Conservation (phyloP, 2,113 vertebrate genomes). For the Caranx melampygus region DNA sequence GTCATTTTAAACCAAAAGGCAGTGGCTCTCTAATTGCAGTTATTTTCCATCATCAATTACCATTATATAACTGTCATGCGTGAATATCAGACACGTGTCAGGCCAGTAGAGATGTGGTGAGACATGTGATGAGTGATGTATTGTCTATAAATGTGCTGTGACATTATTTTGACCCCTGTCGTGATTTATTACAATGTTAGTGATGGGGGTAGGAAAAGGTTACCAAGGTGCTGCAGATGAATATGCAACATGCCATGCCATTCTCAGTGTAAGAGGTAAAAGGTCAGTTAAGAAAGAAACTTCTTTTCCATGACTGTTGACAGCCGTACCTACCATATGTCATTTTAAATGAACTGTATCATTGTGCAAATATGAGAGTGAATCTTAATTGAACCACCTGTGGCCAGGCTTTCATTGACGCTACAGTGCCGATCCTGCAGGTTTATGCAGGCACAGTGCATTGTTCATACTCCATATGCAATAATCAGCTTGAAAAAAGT, state of each 20-base stretch:
- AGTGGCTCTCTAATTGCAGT: neutral
- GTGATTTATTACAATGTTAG: slow-evolving; percentile 36
- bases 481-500: too few species aligned
- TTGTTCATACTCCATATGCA: too few species aligned
- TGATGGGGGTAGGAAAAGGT: slow-evolving; percentile 22
- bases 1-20: neutral
- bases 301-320: slow-evolving; percentile 26
- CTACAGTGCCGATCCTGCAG: neutral
- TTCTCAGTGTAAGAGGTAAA: neutral
- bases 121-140: neutral
- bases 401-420: neutral
- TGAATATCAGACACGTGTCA: slow-evolving; percentile 13
- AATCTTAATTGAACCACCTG: neutral
- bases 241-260: slow-evolving; percentile 37
- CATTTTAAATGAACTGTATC: neutral
- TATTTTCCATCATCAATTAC: slow-evolving; percentile 6
- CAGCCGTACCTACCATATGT: neutral
- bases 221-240: slow-evolving; percentile 19
- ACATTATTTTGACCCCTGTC: slow-evolving; percentile 42
- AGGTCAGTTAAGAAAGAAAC: slow-evolving; percentile 25
- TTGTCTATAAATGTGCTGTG: slow-evolving; percentile 30
- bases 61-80: slow-evolving; percentile 25
- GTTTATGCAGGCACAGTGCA: too few species aligned
- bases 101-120: neutral
- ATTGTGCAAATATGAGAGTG: neutral